A percentile compares a stretch with the other conserved stretches of the same genome.
phyloP scores from a whole-genome alignment of 2,888 invertebrate genomes.

The Phyto melanocephala region DNA sequence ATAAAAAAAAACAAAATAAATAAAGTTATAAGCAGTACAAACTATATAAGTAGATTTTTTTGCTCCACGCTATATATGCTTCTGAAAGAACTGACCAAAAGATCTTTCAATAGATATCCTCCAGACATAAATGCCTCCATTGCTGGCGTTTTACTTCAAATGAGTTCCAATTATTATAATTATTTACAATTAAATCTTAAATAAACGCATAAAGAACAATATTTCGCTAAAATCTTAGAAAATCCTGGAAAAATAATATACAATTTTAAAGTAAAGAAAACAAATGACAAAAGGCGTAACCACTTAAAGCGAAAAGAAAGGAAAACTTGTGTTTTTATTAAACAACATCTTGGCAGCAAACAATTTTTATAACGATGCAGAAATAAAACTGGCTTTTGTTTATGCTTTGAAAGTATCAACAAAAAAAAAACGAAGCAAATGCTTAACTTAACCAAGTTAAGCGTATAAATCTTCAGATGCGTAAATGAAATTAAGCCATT shows the following conservation, averaged over 20 bases:
- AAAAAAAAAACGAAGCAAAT: no score
- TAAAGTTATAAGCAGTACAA: no score
- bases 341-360: conserved; percentile 39
- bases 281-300: conserved; percentile 68
- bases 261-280: conserved; percentile 28
- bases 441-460: not conserved
- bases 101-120: no score
- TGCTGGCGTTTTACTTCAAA: conserved; percentile 6
- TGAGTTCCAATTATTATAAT: conserved; percentile 30
- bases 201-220: not conserved
- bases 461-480: conserved; percentile 44
- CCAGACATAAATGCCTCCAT: no score
- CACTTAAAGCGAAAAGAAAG: conserved; percentile 59
- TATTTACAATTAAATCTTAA: conserved; percentile 32
- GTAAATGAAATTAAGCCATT: conserved; percentile 58
- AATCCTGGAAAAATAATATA: conserved; percentile 16
- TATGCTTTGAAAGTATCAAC: no score
- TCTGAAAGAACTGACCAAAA: no score
- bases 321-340: conserved; percentile 19
- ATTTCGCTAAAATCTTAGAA: not conserved
- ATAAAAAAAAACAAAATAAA: no score
- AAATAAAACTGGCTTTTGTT: conserved; percentile 27
- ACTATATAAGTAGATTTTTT: no score
- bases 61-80: no score
- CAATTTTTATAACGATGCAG: conserved; percentile 18